Evolutionary conservation across 2,797 vertebrate species (phyloP).

Genomic region (Enteromius unitaeniatus): DNA sequence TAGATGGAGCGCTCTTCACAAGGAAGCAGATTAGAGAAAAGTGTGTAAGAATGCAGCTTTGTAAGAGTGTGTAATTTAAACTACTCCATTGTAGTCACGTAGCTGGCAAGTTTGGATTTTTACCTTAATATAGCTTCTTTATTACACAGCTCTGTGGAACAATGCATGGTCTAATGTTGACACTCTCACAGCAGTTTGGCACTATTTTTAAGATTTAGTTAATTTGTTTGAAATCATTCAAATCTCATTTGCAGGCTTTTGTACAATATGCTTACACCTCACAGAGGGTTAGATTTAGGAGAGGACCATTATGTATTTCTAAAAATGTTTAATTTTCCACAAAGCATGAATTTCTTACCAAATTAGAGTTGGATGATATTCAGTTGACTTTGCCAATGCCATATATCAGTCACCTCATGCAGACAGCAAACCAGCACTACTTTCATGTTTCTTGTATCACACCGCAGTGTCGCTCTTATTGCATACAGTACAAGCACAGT

Average conservation of each 20-base stretch:
- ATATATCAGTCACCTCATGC: not conserved
- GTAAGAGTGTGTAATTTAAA: slow-evolving; percentile 34
- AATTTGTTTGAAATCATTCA: not conserved
- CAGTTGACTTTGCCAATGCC: not conserved
- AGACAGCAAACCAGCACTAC: not conserved
- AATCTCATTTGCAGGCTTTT: not conserved
- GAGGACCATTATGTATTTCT: not conserved
- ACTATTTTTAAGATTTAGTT: not conserved
- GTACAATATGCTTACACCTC: not conserved
- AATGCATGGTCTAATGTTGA: not conserved
- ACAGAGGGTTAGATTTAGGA: not conserved
- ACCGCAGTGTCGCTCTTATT: not conserved
- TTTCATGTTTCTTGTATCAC: not conserved
- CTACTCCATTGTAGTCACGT: slow-evolving; percentile 43
- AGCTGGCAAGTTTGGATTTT: slow-evolving; percentile 8
- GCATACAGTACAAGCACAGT: not conserved
- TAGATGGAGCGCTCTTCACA: slow-evolving; percentile 40
- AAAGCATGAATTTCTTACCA: not conserved
- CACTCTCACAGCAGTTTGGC: not conserved
- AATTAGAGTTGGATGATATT: not conserved
- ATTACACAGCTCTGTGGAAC: slow-evolving; percentile 1
- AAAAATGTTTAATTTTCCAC: not conserved
- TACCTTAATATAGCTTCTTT: not conserved
- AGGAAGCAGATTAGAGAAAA: slow-evolving; percentile 52
- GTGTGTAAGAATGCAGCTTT: slow-evolving; percentile 33